Evolutionary conservation across 2,888 invertebrate genomes (phyloP), one percentile per base, ranked within the genome.

Genomic region (Tipula lateralis): DNA sequence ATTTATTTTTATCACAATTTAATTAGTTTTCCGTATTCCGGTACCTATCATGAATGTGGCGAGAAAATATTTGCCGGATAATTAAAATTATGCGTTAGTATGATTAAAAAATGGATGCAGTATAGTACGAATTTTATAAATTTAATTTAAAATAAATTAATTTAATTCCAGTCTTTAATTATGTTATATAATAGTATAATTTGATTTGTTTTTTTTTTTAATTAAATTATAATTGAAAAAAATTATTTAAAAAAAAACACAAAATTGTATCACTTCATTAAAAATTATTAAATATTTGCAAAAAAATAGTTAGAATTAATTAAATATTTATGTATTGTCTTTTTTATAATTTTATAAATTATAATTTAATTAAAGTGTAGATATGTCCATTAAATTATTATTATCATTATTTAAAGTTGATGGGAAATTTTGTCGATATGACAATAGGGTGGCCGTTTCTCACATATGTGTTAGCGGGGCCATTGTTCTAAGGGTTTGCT

Each of bases 381-480:
- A 84, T 84, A 84, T 84, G 44, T 84, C 84, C 84, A 84, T 84
- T 84, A 84, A 84, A 84, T 50, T 84, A 34, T 84, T 84, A 44
- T 84, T 50, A 84, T 50, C 50, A 34, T 84, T 84, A 44, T 50
- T 50, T 44, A 50, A 44, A 39, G 83, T 34, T 34, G 83, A 83
- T 82, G 82, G 32, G 34, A 32, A 83, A 83, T 83, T 83, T 83
- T 34, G 30, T 36, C 83, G 83, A 34, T 83, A 83, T 5, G 83
- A 34, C 34, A 34, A 83, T 16, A 34, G 34, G 30, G 34, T 83
- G 30, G 39, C 81, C 24, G 90, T 89, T 89, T 90, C 90, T 90
- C 90, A 90, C 90, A 90, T 90, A 86, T 90, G 90, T 87, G 90
- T 89, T 86, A 90, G 87, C n/a, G 90, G 90, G 84, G 90, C 90